Evolutionary conservation across 2,888 invertebrate species (phyloP).

Genomic region (Drosophila kambysellisi): DNA sequence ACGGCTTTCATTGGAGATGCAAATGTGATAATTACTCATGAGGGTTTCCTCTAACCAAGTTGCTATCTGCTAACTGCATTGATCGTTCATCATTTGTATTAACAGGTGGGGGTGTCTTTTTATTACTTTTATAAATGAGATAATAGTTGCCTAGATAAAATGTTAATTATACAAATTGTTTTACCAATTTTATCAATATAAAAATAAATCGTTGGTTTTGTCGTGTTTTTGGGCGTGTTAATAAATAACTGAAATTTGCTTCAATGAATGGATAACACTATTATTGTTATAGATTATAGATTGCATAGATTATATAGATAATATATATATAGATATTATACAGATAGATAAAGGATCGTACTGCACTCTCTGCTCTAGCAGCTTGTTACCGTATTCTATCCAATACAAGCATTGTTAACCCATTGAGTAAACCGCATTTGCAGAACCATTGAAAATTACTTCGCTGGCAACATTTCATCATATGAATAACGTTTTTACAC

Average conservation of each 20-base stretch:
- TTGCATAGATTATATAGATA: not conserved
- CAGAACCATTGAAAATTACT: slow-evolving; percentile 20
- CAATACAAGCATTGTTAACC: slow-evolving; percentile 6
- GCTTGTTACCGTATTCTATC: slow-evolving; percentile 3
- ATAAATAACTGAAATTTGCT: not conserved
- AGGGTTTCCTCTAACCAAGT: not conserved
- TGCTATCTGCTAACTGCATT: not conserved
- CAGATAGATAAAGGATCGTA: slow-evolving; percentile 1
- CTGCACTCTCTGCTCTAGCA: not conserved
- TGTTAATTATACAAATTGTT: not conserved
- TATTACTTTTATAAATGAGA: slow-evolving; percentile 6
- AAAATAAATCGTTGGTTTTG: not conserved
- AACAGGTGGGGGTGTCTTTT: not conserved
- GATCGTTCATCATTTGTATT: slow-evolving; percentile 15
- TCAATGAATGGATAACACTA: not conserved
- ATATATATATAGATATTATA: not conserved
- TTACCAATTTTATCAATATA: not conserved
- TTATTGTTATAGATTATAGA: not conserved
- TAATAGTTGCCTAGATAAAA: not conserved
- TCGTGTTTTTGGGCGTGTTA: not conserved
- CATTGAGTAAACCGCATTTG: slow-evolving; percentile 21
- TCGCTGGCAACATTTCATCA: slow-evolving; percentile 23
- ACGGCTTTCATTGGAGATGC: slow-evolving; percentile 26
- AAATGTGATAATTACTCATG: not conserved
- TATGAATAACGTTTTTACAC: slow-evolving; percentile 7